phyloP scores from a whole-genome alignment of 2,888 invertebrate species.

The Cephalotes varians region DNA sequence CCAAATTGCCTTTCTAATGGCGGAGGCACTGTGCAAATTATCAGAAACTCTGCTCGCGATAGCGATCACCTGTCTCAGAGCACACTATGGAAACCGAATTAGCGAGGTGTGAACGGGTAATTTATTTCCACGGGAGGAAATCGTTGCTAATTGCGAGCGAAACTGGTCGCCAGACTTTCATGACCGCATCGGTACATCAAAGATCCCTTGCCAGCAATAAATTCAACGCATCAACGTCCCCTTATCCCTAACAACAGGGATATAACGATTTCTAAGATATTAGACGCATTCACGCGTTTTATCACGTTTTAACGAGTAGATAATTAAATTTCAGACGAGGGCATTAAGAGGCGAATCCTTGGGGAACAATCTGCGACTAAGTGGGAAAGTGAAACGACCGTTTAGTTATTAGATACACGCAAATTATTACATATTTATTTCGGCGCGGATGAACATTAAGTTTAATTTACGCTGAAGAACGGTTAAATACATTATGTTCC shows the following conservation, averaged over 20 bases:
- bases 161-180: background rate
- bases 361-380: background rate
- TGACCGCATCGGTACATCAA: background rate
- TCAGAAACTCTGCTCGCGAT: conserved; percentile 21
- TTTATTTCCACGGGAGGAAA: conserved; percentile 21
- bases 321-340: background rate
- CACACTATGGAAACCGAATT: background rate
- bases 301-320: conserved; percentile 6
- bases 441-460: background rate
- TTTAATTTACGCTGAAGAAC: background rate
- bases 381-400: background rate
- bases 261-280: background rate
- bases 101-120: conserved; percentile 17
- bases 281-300: background rate
- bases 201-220: background rate
- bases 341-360: background rate
- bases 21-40: background rate
- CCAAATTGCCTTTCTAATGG: background rate
- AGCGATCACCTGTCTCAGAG: conserved; percentile 23
- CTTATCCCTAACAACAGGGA: background rate
- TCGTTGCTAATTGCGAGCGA: conserved; percentile 28
- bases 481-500: background rate
- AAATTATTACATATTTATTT: background rate
- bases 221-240: background rate
- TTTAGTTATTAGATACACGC: background rate